Evolutionary conservation across 2,888 invertebrate genomes (phyloP), one percentile per base, ranked within the genome.

Genomic region (Cacoxenus indagator): DNA sequence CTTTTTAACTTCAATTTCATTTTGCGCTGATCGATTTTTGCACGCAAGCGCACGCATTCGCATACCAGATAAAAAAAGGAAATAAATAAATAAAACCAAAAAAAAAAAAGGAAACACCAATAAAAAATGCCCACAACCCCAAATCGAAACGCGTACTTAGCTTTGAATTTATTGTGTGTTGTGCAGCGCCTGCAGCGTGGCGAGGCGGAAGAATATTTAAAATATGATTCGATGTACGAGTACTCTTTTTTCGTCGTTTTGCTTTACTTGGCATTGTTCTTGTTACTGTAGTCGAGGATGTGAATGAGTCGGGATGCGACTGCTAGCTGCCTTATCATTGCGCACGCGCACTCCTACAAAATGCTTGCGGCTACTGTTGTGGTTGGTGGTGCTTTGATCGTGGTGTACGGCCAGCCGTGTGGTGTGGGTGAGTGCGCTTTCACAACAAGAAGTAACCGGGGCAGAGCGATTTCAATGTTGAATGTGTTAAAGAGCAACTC

Each of bases 1-100:
- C 73, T 66, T 79, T 74, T 79, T 70, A 79, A 75, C 81, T 78
- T 82, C 79, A 78, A 83, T 83, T 82, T 82, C 81, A 83, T 78
- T 81, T 77, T 69, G 75, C 71, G 70, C 81, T 83, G 83, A 84
- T 84, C 85, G 85, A 82, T 84, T 84, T 83, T 80, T 78, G 81
- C 84, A 84, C 79, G 85, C 83, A 82, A 84, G 37, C 37, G 37
- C 14, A 37, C 37, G 37, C 37, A 37, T 37, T 37, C 14, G 37
- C 37, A 11, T 37, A 37, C 37, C 8, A 14, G 37, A 14, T 37
- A 37, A 54, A 27, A n/a, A 14, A 14, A 8, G 26, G 46, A 64
- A 45, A 14, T n/a, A 26, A 64, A 46, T 8, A 17, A 31, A 55
- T 3, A 24, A 64, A n/a, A 45, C 11, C 8, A 14, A 19, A 37